phyloP scores from a whole-genome alignment of 2,797 vertebrate species.

The Paramormyrops hopkinsi region DNA sequence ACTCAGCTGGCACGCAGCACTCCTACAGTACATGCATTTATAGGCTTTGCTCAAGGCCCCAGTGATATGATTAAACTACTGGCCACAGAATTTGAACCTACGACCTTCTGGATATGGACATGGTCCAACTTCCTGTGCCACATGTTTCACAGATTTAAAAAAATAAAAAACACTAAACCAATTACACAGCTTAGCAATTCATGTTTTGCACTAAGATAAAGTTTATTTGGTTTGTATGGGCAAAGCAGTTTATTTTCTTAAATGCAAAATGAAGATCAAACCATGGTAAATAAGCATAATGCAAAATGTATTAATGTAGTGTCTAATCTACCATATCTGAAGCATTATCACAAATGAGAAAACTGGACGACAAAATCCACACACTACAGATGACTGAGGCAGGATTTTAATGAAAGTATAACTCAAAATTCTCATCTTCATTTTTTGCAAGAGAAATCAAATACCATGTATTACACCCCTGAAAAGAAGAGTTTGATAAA shows the following conservation, averaged over 20 bases:
- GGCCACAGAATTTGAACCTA: background rate
- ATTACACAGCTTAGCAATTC: background rate
- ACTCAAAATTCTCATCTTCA: background rate
- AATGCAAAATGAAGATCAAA: background rate
- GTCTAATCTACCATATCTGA: background rate
- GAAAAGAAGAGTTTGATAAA: background rate
- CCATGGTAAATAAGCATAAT: background rate
- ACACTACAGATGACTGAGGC: background rate
- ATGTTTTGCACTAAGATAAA: background rate
- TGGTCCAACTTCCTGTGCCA: background rate
- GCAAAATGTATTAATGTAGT: background rate
- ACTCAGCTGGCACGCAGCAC: background rate
- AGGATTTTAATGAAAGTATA: background rate
- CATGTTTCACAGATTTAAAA: background rate
- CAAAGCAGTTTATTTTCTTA: background rate
- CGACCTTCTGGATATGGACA: background rate
- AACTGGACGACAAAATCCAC: background rate
- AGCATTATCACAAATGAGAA: background rate
- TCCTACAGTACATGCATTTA: background rate
- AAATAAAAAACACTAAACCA: background rate
- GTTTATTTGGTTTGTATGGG: background rate
- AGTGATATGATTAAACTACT: background rate
- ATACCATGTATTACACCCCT: background rate
- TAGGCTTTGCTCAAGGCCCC: background rate
- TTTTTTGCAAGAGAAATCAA: background rate